A percentile compares a stretch with the other conserved stretches of the same genome.
Conservation (phyloP, 2,888 invertebrate genomes). For the Drosophila peninsularis region DNA sequence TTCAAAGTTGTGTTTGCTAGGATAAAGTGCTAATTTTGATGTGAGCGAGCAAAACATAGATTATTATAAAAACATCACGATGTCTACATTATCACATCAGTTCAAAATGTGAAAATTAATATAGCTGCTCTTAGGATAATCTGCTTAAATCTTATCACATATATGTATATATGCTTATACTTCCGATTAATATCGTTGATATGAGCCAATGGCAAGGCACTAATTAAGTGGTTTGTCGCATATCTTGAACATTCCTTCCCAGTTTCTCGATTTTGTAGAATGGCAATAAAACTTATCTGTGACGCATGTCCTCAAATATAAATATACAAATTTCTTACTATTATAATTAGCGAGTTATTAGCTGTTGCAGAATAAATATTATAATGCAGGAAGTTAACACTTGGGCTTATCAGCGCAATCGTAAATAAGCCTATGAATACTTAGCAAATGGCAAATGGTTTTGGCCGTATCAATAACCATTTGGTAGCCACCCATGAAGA, state of each 20-base stretch:
- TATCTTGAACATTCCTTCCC: constrained; percentile 10
- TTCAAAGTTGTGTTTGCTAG: not conserved
- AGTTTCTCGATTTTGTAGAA: not conserved
- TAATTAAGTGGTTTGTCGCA: constrained; percentile 3
- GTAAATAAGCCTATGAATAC: not conserved
- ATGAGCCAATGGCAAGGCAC: not conserved
- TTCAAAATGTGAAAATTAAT: not conserved
- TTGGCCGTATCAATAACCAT: constrained; percentile 21
- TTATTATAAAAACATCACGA: no score
- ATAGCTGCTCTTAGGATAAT: not conserved
- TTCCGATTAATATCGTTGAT: constrained; percentile 2
- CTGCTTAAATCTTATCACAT: not conserved
- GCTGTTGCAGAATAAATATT: not conserved
- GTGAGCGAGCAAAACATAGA: not conserved
- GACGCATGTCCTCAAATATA: constrained; percentile 6
- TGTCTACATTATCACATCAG: not conserved
- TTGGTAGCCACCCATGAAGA: not conserved
- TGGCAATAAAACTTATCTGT: constrained; percentile 11
- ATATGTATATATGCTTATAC: not conserved
- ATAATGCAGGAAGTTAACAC: constrained; percentile 27
- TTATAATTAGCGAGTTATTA: not conserved
- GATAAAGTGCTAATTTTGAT: constrained; percentile 2
- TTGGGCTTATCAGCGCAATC: constrained; percentile 26
- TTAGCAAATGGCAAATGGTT: not conserved
- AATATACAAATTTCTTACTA: constrained; percentile 1